Evolutionary conservation across 2,888 invertebrate species (phyloP).

Genomic region (Aproaerema taeniolella): DNA sequence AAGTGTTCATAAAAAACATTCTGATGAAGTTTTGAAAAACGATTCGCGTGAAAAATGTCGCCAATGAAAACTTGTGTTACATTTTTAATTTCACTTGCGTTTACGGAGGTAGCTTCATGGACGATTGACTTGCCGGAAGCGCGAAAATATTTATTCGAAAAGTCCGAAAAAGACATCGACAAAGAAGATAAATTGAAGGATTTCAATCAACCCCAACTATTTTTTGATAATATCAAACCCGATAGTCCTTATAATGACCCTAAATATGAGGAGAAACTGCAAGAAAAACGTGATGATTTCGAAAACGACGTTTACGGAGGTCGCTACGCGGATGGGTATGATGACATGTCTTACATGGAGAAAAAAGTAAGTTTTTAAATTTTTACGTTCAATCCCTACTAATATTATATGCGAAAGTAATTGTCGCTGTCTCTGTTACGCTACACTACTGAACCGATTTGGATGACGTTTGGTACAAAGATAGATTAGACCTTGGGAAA

Average conservation of each 20-base stretch:
- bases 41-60: neutral
- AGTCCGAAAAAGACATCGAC: slow-evolving; percentile 20
- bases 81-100: slow-evolving; percentile 28
- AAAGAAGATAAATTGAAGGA: slow-evolving; percentile 20
- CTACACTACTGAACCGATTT: too few species aligned
- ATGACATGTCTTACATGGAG: slow-evolving; percentile 47
- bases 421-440: too few species aligned
- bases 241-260: slow-evolving; percentile 4
- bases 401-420: too few species aligned
- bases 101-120: slow-evolving; percentile 45
- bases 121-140: slow-evolving; percentile 56
- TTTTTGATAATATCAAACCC: slow-evolving; percentile 36
- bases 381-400: neutral
- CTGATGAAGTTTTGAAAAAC: neutral
- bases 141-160: slow-evolving; percentile 42
- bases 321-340: slow-evolving; percentile 40
- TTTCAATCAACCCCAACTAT: slow-evolving; percentile 16
- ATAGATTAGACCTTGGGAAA: too few species aligned
- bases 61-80: neutral
- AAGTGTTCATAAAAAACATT: neutral
- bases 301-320: slow-evolving; percentile 25
- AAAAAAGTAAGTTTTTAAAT: slow-evolving; percentile 42
- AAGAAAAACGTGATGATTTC: slow-evolving; percentile 7
- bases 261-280: neutral
- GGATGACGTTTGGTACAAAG: too few species aligned